Evolutionary conservation across 2,888 invertebrate species (phyloP).

Genomic region (Acanthosepion esculentum): DNA sequence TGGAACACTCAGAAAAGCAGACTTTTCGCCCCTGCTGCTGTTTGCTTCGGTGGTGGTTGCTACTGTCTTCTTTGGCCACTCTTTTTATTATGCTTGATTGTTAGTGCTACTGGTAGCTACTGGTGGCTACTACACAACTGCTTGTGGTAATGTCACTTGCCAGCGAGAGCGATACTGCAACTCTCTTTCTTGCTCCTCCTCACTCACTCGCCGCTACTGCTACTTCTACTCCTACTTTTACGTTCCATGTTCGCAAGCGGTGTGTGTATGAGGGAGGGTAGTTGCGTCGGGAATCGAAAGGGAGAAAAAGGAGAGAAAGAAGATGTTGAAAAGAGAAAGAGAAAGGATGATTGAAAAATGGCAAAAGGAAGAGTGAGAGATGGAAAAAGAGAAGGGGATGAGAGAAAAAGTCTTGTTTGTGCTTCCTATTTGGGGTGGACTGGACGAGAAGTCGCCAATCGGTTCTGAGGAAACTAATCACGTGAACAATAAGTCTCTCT

Average conservation of each 20-base stretch:
- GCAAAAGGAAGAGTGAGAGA: background rate
- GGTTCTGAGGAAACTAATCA: background rate
- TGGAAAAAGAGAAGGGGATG: background rate
- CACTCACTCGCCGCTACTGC: background rate
- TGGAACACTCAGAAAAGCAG: background rate
- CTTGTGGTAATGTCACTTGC: slow-evolving; percentile 23
- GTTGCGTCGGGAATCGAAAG: background rate
- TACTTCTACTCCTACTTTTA: background rate
- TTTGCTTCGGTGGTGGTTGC: background rate
- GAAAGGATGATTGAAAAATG: background rate
- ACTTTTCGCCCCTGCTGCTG: slow-evolving; percentile 33
- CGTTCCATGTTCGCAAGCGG: background rate
- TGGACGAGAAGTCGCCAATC: background rate
- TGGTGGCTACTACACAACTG: slow-evolving; percentile 33
- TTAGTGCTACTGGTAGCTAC: slow-evolving; percentile 33
- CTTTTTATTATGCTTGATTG: background rate
- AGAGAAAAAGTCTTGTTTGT: background rate
- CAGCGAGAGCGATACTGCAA: slow-evolving; percentile 20
- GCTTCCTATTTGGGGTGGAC: background rate
- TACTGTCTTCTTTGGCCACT: slow-evolving; percentile 14
- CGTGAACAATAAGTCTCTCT: background rate
- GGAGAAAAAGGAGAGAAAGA: background rate
- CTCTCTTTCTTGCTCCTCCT: background rate
- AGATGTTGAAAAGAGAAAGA: background rate
- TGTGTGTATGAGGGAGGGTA: background rate